phyloP scores from a whole-genome alignment of 2,113 vertebrate species.

The Benitochromis conjunctus region DNA sequence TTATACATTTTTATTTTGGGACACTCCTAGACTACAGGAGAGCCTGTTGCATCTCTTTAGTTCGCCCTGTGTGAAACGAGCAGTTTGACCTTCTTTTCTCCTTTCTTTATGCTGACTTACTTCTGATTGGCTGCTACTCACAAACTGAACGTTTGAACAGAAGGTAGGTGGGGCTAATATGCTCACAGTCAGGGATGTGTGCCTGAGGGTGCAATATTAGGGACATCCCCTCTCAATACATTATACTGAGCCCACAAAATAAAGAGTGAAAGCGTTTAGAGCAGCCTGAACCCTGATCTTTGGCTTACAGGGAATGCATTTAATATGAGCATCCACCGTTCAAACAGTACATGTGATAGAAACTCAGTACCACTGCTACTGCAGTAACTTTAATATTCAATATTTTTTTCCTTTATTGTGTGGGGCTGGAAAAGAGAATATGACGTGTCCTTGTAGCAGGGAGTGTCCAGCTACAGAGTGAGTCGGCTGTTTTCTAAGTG shows the following conservation, averaged over 20 bases:
- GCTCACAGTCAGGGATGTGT: neutral
- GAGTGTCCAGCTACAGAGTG: neutral
- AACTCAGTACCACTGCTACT: neutral
- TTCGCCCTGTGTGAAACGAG: neutral
- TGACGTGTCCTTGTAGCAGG: neutral
- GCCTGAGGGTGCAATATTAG: neutral
- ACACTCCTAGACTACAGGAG: neutral
- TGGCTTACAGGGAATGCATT: neutral
- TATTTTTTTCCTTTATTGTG: neutral
- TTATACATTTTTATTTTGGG: neutral
- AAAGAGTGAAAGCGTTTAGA: neutral
- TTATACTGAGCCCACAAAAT: neutral
- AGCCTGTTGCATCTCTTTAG: neutral
- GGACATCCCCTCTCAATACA: neutral
- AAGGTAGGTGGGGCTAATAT: neutral
- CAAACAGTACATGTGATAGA: neutral
- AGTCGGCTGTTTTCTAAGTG: neutral
- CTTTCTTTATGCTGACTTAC: neutral
- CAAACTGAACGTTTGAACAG: neutral
- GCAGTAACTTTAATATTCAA: neutral
- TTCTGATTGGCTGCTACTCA: neutral
- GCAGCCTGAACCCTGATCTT: neutral
- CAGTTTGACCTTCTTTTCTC: neutral
- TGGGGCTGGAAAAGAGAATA: neutral
- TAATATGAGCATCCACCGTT: neutral